These are phyloP conservation scores for Dendroctonus ponderosae DNA, from an alignment of 1,140 invertebrate species.

Conservation along the genomic window DNA sequence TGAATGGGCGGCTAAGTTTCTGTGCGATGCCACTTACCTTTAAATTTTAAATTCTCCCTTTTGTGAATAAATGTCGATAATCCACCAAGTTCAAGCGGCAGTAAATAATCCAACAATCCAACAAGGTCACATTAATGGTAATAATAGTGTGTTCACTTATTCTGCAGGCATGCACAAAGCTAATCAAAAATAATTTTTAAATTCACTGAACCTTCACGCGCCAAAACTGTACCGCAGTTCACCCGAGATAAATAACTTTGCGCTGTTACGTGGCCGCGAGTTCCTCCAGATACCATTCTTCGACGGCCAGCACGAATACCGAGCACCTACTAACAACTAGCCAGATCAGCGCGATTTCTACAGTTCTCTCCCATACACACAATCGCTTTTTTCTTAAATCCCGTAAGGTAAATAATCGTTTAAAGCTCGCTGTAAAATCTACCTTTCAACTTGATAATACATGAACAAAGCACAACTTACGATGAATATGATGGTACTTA, in stretches of 20 bases:
- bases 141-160: slow-evolving; percentile 9
- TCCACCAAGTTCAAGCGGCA: slow-evolving; percentile 8
- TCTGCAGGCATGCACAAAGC: slow-evolving; percentile 14
- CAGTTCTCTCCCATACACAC: slow-evolving; percentile 29
- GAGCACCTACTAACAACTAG: slow-evolving; percentile 33
- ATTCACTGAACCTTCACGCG: slow-evolving; percentile 32
- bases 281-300: slow-evolving; percentile 32
- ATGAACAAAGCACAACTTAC: slow-evolving; percentile 22
- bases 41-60: too few relatives aligned
- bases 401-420: slow-evolving; percentile 33
- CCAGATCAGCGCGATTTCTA: slow-evolving; percentile 31
- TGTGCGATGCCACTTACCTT: too few relatives aligned
- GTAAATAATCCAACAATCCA: slow-evolving; percentile 13
- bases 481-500: slow-evolving; percentile 26
- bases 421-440: slow-evolving; percentile 29
- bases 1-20: too few relatives aligned
- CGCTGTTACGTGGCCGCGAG: slow-evolving; percentile 5
- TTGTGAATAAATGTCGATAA: background rate
- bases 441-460: slow-evolving; percentile 27
- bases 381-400: slow-evolving; percentile 31
- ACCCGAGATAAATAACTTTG: background rate
- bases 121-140: slow-evolving; percentile 7
- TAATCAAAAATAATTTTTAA: slow-evolving; percentile 20
- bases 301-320: slow-evolving; percentile 21
- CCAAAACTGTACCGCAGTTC: slow-evolving; percentile 22